Evolutionary conservation across 2,113 vertebrate species (phyloP), one percentile per base, ranked within the genome.

Genomic region (Trochalopteron elliotii): DNA sequence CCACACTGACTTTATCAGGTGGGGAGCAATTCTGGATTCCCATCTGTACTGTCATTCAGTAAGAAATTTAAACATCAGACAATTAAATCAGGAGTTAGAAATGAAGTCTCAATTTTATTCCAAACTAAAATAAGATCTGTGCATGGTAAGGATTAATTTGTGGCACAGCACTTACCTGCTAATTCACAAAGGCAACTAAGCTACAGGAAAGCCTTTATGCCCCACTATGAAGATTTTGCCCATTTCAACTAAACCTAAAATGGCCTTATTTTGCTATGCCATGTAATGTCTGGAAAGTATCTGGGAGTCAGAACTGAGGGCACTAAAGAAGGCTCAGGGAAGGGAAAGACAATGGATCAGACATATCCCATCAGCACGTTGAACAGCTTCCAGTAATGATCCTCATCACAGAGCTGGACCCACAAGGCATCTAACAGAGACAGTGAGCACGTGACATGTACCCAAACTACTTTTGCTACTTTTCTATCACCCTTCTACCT

Each of bases 381-480:
- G 18, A 90, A 63, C 2, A 71, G 10, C 4, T 37, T 47, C 33
- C 28, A 60, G 40, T 20, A 12, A 22, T 4, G 2, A 18, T 21
- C 12, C 24, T 50, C 8, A 3, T 40, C 12, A 40, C 18, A 35
- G 45, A 69, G 17, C 12, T 35, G 23, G 11, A 28, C 17, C 5
- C 25, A 40, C 4, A n/a, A 52, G 1, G 18, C 4, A 50, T 9
- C 17, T 28, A 31, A 56, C 0, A 4, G 37, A 65, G 31, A 40
- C 0, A 11, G 6, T 12, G n/a, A 87, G 49, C 47, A 45, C 12
- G 27, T 19, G 4, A 16, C 37, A 37, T 0, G 4, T 17, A 18
- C 15, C 10, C 39, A 44, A 68, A 59, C 4, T 22, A 11, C 16
- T 53, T 57, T 1, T 33, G 12, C 19, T 27, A 9, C 23, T 82